These are phyloP conservation scores for Cremastinae sp. DNA, from an alignment of 2,888 invertebrate species.

Conservation along the genomic window DNA sequence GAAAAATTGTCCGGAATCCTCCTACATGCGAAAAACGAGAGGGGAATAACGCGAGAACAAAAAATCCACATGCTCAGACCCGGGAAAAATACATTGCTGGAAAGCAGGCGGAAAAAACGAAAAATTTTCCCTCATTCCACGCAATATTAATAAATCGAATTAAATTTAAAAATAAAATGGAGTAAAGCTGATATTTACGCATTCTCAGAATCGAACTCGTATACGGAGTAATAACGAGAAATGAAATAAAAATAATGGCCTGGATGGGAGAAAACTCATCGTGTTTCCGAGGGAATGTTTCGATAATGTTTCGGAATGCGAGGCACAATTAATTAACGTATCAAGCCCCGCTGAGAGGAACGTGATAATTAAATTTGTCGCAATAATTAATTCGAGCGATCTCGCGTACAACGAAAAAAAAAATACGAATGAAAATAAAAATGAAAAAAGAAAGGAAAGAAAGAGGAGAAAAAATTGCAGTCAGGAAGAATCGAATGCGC, in stretches of 20 bases:
- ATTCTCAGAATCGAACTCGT: conserved; percentile 16
- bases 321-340: conserved; percentile 28
- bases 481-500: too few relatives aligned
- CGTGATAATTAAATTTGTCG: conserved; percentile 45
- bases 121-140: too few relatives aligned
- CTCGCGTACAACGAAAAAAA: not conserved
- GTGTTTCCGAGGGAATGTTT: conserved; percentile 8
- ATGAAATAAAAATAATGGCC: conserved; percentile 13
- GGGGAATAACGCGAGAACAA: not conserved
- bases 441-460: too few relatives aligned
- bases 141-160: too few relatives aligned
- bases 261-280: conserved; percentile 1
- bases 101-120: too few relatives aligned
- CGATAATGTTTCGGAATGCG: conserved; percentile 39
- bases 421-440: too few relatives aligned
- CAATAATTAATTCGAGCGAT: conserved; percentile 9
- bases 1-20: conserved; percentile 37
- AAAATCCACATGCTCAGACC: conserved; percentile 1
- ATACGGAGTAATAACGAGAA: conserved; percentile 1
- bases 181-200: not conserved
- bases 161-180: too few relatives aligned
- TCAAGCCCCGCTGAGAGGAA: conserved; percentile 16
- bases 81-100: conserved; percentile 13
- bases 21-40: conserved; percentile 36
- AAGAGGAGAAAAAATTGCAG: too few relatives aligned